These are phyloP conservation scores for Epirrhoe alternata DNA, from an alignment of 2,888 invertebrate genomes.

Conservation along the genomic window DNA sequence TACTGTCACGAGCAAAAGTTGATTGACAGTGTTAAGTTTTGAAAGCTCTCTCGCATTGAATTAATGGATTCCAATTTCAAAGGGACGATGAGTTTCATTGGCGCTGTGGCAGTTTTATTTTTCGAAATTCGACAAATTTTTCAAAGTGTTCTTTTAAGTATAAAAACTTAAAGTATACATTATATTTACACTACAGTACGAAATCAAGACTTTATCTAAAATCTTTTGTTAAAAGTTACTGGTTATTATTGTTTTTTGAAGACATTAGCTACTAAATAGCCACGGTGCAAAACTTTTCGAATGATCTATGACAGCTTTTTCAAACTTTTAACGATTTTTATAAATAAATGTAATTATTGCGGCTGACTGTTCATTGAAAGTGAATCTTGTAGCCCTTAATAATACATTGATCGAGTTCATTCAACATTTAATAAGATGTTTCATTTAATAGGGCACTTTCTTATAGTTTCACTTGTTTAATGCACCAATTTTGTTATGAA, in stretches of 20 bases:
- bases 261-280: too few species aligned
- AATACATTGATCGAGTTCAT: conserved; percentile 34
- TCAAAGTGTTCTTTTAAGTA: too few species aligned
- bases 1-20: background rate
- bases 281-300: too few species aligned
- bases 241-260: too few species aligned
- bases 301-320: too few species aligned
- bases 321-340: background rate
- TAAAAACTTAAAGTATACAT: too few species aligned
- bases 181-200: too few species aligned
- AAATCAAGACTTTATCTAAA: too few species aligned
- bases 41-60: background rate
- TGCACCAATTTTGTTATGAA: conserved; percentile 16
- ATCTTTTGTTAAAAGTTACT: too few species aligned
- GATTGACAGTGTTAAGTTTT: background rate
- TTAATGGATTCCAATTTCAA: background rate
- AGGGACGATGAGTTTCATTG: background rate
- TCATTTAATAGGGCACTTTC: conserved; percentile 31
- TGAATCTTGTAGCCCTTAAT: conserved; percentile 35
- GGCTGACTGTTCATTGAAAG: conserved; percentile 25
- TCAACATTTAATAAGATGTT: conserved; percentile 28
- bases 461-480: conserved; percentile 33
- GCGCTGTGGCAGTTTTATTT: background rate
- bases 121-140: too few species aligned
- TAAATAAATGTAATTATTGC: background rate